These are phyloP conservation scores for Dryobota labecula DNA, from an alignment of 2,888 invertebrate species.

Conservation along the genomic window DNA sequence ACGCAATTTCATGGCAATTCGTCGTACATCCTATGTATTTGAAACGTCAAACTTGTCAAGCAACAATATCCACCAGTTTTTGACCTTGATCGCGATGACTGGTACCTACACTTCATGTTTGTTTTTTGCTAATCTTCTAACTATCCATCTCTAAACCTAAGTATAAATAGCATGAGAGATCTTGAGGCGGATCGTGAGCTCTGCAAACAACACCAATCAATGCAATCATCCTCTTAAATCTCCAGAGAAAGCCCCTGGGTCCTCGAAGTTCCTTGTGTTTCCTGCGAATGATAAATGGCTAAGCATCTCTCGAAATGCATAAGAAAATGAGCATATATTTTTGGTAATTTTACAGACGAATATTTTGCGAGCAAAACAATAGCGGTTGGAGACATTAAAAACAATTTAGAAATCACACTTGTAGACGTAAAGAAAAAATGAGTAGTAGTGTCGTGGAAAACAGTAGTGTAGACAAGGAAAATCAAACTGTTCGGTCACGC, in stretches of 20 bases:
- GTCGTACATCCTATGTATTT: slow-evolving; percentile 37
- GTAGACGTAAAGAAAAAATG: not conserved
- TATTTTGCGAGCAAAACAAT: slow-evolving; percentile 7
- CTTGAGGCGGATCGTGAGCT: slow-evolving; percentile 68
- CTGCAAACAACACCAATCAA: slow-evolving; percentile 69
- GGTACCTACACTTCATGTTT: slow-evolving; percentile 12
- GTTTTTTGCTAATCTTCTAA: slow-evolving; percentile 34
- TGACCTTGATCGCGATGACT: slow-evolving; percentile 47
- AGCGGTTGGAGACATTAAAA: slow-evolving; percentile 10
- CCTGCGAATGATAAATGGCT: slow-evolving; percentile 49
- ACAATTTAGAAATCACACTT: slow-evolving; percentile 11
- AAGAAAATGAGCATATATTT: slow-evolving; percentile 24
- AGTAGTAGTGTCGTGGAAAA: slow-evolving; percentile 5
- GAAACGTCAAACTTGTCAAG: slow-evolving; percentile 46
- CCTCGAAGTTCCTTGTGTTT: slow-evolving; percentile 43
- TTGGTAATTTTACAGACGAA: not conserved
- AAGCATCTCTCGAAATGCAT: slow-evolving; percentile 30
- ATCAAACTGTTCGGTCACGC: slow-evolving; percentile 40
- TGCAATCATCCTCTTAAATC: slow-evolving; percentile 70
- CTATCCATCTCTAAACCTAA: slow-evolving; percentile 35
- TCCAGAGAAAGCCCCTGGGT: slow-evolving; percentile 54
- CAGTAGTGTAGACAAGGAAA: slow-evolving; percentile 34
- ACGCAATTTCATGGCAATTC: slow-evolving; percentile 59
- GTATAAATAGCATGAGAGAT: slow-evolving; percentile 43
- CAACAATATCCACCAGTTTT: slow-evolving; percentile 31